Evolutionary conservation across 1,140 invertebrate species (phyloP).

Genomic region (Diploscapter pachys): DNA sequence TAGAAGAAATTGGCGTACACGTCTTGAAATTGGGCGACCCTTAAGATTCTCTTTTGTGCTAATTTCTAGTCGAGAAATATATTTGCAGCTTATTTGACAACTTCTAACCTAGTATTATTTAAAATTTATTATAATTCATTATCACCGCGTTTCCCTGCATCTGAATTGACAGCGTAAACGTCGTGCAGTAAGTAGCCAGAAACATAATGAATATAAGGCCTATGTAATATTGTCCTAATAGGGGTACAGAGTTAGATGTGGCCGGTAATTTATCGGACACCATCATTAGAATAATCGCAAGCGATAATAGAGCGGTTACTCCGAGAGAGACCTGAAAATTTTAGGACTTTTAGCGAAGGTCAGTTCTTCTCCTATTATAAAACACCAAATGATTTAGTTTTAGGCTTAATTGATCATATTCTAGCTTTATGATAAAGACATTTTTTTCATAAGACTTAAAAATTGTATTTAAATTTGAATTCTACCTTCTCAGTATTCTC

Average conservation of each 20-base stretch:
- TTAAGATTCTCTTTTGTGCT: neutral
- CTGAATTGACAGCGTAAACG: conserved; percentile 47
- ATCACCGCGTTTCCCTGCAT: conserved; percentile 53
- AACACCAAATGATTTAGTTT: neutral
- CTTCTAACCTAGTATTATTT: neutral
- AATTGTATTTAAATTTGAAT: conserved; percentile 39
- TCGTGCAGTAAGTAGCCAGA: conserved; percentile 52
- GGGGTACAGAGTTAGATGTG: conserved; percentile 41
- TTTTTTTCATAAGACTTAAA: conserved; percentile 30
- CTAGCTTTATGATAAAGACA: neutral
- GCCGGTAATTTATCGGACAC: conserved; percentile 45
- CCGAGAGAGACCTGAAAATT: too few species aligned
- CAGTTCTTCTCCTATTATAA: too few species aligned
- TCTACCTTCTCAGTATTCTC: conserved; percentile 56
- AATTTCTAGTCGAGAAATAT: neutral
- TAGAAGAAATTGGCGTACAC: conserved; percentile 39
- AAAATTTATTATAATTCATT: conserved; percentile 19
- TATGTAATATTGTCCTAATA: conserved; percentile 45
- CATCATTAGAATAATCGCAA: conserved; percentile 40
- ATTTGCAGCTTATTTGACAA: neutral
- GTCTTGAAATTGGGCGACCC: conserved; percentile 29
- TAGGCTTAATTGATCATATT: neutral
- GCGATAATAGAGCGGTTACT: too few species aligned
- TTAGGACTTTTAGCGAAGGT: too few species aligned
- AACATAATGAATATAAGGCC: conserved; percentile 54